phyloP scores from a whole-genome alignment of 2,113 vertebrate species.

The Corvus hawaiiensis region DNA sequence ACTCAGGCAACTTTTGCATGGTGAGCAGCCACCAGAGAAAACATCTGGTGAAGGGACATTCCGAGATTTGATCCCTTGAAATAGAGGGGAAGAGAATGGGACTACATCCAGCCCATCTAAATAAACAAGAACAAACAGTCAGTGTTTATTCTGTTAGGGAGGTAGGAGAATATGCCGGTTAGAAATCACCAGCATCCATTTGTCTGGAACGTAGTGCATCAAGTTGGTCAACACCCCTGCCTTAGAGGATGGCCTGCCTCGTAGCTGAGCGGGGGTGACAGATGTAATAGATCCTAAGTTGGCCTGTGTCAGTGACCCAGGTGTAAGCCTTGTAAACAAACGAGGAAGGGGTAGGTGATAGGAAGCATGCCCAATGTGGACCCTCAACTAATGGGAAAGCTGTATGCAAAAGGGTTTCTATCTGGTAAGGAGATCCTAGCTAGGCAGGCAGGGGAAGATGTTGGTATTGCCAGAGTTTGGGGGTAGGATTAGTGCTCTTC shows the following conservation, averaged over 20 bases:
- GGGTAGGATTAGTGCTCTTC: neutral
- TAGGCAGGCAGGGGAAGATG: neutral
- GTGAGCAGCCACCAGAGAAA: neutral
- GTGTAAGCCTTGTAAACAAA: neutral
- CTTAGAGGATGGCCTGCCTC: neutral
- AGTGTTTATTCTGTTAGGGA: neutral
- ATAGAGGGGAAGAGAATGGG: neutral
- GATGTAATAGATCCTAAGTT: neutral
- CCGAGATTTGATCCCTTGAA: neutral
- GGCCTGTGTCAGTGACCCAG: neutral
- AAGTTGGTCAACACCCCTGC: neutral
- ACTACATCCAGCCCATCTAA: neutral
- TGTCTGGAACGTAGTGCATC: neutral
- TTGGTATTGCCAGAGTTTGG: neutral
- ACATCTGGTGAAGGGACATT: neutral
- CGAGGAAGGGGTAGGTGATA: neutral
- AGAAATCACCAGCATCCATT: neutral
- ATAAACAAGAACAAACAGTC: neutral
- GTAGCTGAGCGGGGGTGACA: fast-evolving
- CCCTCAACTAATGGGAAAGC: neutral
- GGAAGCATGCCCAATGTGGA: neutral
- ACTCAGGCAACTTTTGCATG: neutral
- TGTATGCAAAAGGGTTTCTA: neutral
- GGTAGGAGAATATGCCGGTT: neutral
- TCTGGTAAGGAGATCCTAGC: neutral